These are phyloP conservation scores for Polyergus mexicanus DNA, from an alignment of 1,140 invertebrate genomes.

Conservation along the genomic window DNA sequence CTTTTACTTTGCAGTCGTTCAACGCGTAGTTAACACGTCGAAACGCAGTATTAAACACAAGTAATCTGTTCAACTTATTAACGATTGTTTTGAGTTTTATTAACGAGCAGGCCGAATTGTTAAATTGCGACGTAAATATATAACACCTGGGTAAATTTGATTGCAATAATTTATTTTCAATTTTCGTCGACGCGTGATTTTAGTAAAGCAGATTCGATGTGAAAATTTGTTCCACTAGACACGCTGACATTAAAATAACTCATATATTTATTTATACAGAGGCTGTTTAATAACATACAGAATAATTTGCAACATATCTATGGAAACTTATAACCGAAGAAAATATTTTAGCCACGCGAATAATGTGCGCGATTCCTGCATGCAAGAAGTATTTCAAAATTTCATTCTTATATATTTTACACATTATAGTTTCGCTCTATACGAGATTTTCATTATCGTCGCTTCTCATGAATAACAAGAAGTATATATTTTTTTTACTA, in stretches of 20 bases:
- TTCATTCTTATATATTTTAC: not conserved
- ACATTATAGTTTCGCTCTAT: not conserved
- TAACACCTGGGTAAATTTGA: constrained; percentile 14
- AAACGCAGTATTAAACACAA: constrained; percentile 28
- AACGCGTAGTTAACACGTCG: constrained; percentile 51
- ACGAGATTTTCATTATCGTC: not conserved
- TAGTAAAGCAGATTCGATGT: not conserved
- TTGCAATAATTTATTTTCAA: constrained; percentile 23
- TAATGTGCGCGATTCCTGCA: not conserved
- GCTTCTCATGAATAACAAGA: too few species aligned
- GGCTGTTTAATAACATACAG: not conserved
- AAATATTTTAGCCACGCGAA: not conserved
- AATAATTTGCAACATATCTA: not conserved
- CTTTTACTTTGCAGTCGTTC: constrained; percentile 58
- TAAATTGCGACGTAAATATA: not conserved
- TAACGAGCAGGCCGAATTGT: constrained; percentile 22
- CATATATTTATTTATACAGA: not conserved
- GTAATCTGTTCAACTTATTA: constrained; percentile 45
- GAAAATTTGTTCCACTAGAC: not conserved
- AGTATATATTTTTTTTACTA: not conserved
- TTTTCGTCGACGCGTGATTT: not conserved
- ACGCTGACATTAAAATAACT: not conserved
- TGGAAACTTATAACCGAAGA: not conserved
- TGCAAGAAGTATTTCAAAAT: not conserved
- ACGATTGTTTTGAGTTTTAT: constrained; percentile 30